Evolutionary conservation across 92 coral and sea anemone species (phyloP), one percentile per base, ranked within the genome.

Genomic region (Scolanthus callimorphus): DNA sequence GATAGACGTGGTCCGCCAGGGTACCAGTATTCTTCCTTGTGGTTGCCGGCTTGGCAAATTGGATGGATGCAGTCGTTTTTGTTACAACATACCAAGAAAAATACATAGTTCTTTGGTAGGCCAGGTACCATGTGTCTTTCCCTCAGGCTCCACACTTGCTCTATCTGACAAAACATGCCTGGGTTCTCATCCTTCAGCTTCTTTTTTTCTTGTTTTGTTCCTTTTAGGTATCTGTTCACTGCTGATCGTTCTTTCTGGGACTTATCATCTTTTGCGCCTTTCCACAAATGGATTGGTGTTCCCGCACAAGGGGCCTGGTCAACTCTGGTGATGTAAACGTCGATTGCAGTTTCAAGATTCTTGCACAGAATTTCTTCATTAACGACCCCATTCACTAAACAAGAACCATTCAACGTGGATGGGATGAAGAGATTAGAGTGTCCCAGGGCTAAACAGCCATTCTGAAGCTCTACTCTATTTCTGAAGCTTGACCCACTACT

Each of bases 271-370:
- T 79, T 26, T 31, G 80, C 74, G 2, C 80, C 80, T 65, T 79
- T 79, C 28, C 51, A 56, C 22, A 78, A 55, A 19, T 55, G 64
- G 1, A 79, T 72, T 17, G 73, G 52, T 34, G 41, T 34, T 46
- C 6, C 19, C 31, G 53, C 86, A 72, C 86, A 79, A 26, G 80
- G 86, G 49, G 86, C 66, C 12, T 80, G 80, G 72, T 79, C 30
- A 0, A 71, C 80, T 50, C 52, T 49, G 15, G 64, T 67, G 21
- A 79, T 79, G 47, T 79, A 79, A 15, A 63, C 80, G 49, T 79
- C 86, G n/a, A 60, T 72, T 27, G 86, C 80, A 28, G 65, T 17
- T 2, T 71, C 69, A 28, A 64, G 63, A 55, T 79, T 64, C 31
- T 74, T 60, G 55, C 75, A 69, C 49, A 81, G 31, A 10, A 74